phyloP scores from a whole-genome alignment of 2,113 vertebrate species.

The Blennius ocellaris region DNA sequence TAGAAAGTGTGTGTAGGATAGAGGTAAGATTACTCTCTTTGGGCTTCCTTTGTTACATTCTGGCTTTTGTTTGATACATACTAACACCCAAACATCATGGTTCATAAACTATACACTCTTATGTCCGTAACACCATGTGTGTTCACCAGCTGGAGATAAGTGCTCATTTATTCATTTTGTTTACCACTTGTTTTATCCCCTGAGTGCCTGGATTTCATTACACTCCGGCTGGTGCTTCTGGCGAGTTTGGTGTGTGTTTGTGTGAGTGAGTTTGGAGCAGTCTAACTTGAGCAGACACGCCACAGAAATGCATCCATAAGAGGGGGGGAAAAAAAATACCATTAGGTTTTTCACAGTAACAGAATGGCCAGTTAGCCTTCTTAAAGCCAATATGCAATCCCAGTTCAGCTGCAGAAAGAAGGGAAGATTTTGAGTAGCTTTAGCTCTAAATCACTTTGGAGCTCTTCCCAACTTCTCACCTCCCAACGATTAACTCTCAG shows the following conservation, averaged over 20 bases:
- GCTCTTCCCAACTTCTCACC: slow-evolving; percentile 57
- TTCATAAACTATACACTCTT: slow-evolving; percentile 44
- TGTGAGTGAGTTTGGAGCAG: slow-evolving; percentile 1
- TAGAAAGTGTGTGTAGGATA: slow-evolving; percentile 38
- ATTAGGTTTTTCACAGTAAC: slow-evolving; percentile 17
- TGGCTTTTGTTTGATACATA: slow-evolving; percentile 3
- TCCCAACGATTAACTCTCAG: slow-evolving; percentile 36
- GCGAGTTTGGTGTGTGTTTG: slow-evolving; percentile 20
- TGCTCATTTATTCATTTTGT: slow-evolving; percentile 64
- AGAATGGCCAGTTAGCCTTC: slow-evolving; percentile 37
- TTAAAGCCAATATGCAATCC: slow-evolving; percentile 44
- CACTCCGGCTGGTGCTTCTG: slow-evolving; percentile 48
- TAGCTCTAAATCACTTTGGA: slow-evolving; percentile 56
- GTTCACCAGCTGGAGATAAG: slow-evolving; percentile 64
- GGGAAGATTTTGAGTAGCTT: slow-evolving; percentile 54
- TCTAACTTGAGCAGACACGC: slow-evolving; percentile 15
- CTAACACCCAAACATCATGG: neutral
- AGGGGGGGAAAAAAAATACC: neutral
- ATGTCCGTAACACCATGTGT: slow-evolving; percentile 57
- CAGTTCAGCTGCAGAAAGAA: slow-evolving; percentile 44
- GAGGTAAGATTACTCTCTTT: slow-evolving; percentile 17
- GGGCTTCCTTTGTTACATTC: neutral
- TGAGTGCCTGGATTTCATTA: slow-evolving; percentile 38
- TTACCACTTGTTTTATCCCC: slow-evolving; percentile 38
- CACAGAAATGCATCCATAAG: slow-evolving; percentile 17